phyloP scores from a whole-genome alignment of 2,888 invertebrate species.

The Pammene aurita region DNA sequence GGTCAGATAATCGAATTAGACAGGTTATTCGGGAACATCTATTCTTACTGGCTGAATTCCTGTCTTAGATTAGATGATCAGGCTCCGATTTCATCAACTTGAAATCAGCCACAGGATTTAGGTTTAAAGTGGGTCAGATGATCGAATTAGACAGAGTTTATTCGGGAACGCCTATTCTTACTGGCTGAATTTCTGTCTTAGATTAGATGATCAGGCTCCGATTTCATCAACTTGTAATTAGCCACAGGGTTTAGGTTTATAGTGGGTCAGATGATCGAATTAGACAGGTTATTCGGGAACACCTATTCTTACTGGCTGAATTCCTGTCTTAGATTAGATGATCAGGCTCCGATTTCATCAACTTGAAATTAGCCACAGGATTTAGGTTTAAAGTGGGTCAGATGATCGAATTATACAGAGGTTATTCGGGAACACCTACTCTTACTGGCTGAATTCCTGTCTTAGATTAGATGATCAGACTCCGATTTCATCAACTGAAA shows the following conservation, averaged over 20 bases:
- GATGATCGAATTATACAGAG: constrained; percentile 23
- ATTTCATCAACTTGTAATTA: background rate
- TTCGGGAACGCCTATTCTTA: constrained; percentile 6
- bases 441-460: background rate
- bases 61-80: background rate
- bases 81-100: background rate
- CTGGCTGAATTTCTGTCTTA: background rate
- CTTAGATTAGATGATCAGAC: background rate
- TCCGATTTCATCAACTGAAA: background rate
- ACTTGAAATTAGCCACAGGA: background rate
- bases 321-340: background rate
- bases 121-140: constrained; percentile 16
- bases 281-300: constrained; percentile 17
- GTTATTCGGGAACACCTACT: constrained; percentile 10
- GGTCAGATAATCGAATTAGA: constrained; percentile 29
- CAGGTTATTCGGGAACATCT: constrained; percentile 10
- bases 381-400: constrained; percentile 12
- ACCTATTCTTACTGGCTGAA: constrained; percentile 8
- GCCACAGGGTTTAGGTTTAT: background rate
- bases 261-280: constrained; percentile 28
- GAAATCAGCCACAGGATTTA: background rate
- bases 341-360: background rate
- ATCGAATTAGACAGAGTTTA: constrained; percentile 26
- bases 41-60: constrained; percentile 8
- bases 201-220: background rate